Evolutionary conservation across 2,113 vertebrate species (phyloP).

Genomic region (Limanda limanda): DNA sequence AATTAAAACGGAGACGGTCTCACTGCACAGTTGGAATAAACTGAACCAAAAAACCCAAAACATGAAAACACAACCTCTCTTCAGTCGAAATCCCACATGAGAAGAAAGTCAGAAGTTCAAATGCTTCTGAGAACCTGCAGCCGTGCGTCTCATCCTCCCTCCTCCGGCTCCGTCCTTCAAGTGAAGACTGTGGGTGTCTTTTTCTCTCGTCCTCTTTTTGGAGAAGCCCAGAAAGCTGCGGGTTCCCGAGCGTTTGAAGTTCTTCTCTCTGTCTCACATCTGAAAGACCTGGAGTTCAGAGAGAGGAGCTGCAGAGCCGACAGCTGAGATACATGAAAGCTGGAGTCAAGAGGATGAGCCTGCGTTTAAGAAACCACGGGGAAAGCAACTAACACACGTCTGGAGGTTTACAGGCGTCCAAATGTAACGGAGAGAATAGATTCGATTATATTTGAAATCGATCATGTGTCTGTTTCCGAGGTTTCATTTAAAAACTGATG

Average conservation of each 20-base stretch:
- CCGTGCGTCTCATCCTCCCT: conserved; percentile 24
- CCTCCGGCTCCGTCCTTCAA: conserved; percentile 29
- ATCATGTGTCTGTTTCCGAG: too few relatives aligned
- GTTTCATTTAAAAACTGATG: too few relatives aligned
- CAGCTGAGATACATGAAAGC: conserved; percentile 23
- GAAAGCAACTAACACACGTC: too few relatives aligned
- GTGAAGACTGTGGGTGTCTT: conserved; percentile 13
- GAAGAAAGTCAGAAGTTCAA: conserved; percentile 38
- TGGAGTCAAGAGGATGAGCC: not conserved
- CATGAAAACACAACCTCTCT: not conserved
- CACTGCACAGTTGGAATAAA: not conserved
- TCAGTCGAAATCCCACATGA: not conserved
- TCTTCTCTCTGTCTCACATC: conserved; percentile 37
- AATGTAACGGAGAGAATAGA: too few relatives aligned
- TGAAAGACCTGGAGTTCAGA: conserved; percentile 34
- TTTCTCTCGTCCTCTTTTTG: conserved; percentile 6
- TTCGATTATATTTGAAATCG: too few relatives aligned
- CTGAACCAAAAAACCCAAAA: not conserved
- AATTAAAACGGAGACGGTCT: too few relatives aligned
- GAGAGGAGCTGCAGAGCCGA: conserved; percentile 19
- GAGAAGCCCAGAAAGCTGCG: conserved; percentile 20
- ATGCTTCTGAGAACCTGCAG: not conserved
- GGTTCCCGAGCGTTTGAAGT: conserved; percentile 50
- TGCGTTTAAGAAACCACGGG: too few relatives aligned
- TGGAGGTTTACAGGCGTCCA: too few relatives aligned